phyloP scores from a whole-genome alignment of 2,797 vertebrate species.

The Cottoperca gobio region DNA sequence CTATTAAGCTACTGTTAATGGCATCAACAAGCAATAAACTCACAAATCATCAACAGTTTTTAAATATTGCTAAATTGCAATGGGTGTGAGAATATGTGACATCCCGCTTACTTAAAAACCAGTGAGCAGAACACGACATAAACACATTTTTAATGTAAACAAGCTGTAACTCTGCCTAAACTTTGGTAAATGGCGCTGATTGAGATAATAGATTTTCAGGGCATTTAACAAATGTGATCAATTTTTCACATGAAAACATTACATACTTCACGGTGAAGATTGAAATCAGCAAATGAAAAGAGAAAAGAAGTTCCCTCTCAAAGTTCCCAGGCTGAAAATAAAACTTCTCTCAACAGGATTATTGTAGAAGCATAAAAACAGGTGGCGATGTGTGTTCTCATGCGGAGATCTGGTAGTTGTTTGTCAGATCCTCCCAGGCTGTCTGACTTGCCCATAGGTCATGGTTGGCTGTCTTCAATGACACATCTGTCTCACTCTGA shows the following conservation, averaged over 20 bases:
- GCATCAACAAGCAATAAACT: constrained; percentile 1
- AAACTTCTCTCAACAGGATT: constrained; percentile 53
- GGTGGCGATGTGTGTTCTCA: constrained; percentile 51
- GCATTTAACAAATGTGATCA: background rate
- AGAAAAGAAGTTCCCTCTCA: constrained; percentile 5
- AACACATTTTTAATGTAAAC: background rate
- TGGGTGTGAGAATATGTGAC: background rate
- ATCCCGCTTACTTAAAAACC: constrained; percentile 1
- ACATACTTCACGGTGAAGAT: constrained; percentile 24
- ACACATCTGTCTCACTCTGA: constrained; percentile 64
- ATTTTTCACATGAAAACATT: background rate
- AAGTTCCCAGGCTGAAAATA: constrained; percentile 39
- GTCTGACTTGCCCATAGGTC: constrained; percentile 49
- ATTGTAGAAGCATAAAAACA: constrained; percentile 58
- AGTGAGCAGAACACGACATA: background rate
- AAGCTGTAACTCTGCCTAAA: background rate
- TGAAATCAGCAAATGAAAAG: constrained; percentile 22
- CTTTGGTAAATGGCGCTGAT: background rate
- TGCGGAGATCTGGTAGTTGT: constrained; percentile 48
- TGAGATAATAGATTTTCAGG: background rate
- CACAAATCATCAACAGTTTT: background rate
- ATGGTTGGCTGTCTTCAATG: constrained; percentile 62
- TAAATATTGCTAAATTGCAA: background rate
- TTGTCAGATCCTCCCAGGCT: constrained; percentile 49
- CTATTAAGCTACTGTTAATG: background rate